Evolutionary conservation across 2,113 vertebrate genomes (phyloP).

Genomic region (Brachyistius frenatus): DNA sequence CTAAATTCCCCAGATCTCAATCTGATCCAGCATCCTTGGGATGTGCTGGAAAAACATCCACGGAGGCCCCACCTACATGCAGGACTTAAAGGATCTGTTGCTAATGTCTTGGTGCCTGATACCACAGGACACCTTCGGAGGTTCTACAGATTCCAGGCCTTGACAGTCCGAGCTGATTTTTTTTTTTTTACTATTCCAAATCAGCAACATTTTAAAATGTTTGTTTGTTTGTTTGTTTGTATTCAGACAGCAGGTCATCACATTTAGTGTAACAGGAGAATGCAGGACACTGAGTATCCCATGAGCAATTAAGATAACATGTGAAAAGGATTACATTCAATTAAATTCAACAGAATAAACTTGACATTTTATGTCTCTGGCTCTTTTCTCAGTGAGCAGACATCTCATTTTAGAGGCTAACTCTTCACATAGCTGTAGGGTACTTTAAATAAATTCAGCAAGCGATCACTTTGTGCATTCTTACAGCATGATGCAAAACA

Average conservation of each 20-base stretch:
- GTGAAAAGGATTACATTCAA: conserved; percentile 39
- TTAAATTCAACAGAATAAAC: not conserved
- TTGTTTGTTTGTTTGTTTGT: not conserved
- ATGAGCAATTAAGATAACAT: conserved; percentile 14
- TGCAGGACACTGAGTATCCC: not conserved
- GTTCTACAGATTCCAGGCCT: too few relatives aligned
- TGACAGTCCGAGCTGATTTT: too few relatives aligned
- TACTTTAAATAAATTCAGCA: not conserved
- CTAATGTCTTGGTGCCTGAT: too few relatives aligned
- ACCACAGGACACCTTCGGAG: too few relatives aligned
- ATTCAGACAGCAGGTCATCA: conserved; percentile 42
- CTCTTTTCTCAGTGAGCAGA: not conserved
- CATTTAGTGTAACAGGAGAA: conserved; percentile 27
- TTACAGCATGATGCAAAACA: conserved; percentile 29
- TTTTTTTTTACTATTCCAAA: too few relatives aligned
- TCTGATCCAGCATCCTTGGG: too few relatives aligned
- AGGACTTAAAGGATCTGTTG: too few relatives aligned
- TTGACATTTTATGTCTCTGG: not conserved
- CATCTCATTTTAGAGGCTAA: not conserved
- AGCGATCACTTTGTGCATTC: conserved; percentile 42
- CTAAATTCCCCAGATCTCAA: too few relatives aligned
- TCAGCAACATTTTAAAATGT: too few relatives aligned
- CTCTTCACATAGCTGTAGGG: not conserved
- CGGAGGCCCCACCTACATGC: too few relatives aligned
- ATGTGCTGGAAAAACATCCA: too few relatives aligned